Percentiles rank a stretch among this genome's conserved stretches.
Evolutionary conservation across 2,888 invertebrate species (phyloP).

Genomic region (Protophormia terraenovae): DNA sequence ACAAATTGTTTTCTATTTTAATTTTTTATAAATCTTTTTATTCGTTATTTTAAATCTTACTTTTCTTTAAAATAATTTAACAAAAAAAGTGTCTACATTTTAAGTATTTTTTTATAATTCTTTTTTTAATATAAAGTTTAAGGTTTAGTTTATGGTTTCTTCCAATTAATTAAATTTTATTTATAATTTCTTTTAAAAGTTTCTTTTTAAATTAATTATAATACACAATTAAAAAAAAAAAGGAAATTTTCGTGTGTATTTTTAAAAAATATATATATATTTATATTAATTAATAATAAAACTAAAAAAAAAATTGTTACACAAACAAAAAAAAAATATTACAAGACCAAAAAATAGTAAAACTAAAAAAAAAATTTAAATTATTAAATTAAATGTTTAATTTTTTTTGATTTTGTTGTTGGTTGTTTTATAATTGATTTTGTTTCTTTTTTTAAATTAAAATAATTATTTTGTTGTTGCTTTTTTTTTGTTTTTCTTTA

Average conservation of each 20-base stretch:
- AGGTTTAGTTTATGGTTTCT: background rate
- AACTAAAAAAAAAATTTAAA: constrained; percentile 52
- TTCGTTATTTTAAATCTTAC: background rate
- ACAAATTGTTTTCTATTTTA: background rate
- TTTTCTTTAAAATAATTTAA: constrained; percentile 41
- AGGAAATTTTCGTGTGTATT: constrained; percentile 31
- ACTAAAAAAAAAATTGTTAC: constrained; percentile 46
- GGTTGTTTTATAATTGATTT: constrained; percentile 35
- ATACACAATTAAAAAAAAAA: constrained; percentile 15
- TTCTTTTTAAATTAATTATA: background rate
- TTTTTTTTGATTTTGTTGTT: constrained; percentile 49
- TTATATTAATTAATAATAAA: constrained; percentile 29
- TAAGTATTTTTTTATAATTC: constrained; percentile 18
- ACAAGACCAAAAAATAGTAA: constrained; percentile 54
- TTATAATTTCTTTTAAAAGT: constrained; percentile 18
- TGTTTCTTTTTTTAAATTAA: constrained; percentile 56
- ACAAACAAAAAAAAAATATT: constrained; percentile 53
- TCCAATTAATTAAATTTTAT: background rate
- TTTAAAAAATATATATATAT: constrained; percentile 13
- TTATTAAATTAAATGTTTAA: constrained; percentile 20
- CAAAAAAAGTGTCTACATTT: constrained; percentile 43
- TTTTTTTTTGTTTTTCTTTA: constrained; percentile 26
- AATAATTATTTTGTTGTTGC: constrained; percentile 45
- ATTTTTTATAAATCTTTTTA: background rate
- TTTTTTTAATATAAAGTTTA: background rate